Conservation (phyloP, 2,888 invertebrate species). For the Drosophila anomalata region DNA sequence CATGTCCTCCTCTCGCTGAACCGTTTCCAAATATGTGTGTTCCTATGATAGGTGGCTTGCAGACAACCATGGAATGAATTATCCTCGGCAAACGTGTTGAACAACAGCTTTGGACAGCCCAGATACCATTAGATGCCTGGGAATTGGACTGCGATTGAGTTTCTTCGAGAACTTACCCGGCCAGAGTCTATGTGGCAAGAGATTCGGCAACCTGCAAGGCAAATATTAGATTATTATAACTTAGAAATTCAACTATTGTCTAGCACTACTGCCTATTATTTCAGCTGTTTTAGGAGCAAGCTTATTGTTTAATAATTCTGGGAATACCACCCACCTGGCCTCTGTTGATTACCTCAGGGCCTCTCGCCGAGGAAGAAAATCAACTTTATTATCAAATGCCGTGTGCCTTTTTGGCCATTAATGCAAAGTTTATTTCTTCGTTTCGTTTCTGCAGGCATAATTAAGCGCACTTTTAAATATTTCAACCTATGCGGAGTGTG, state of each 20-base stretch:
- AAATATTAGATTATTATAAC: not conserved
- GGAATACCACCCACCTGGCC: conserved; percentile 25
- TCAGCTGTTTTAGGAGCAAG: not conserved
- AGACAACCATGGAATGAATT: conserved; percentile 4
- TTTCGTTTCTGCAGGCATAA: conserved; percentile 59
- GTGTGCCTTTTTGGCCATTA: conserved; percentile 34
- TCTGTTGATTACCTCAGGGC: conserved; percentile 15
- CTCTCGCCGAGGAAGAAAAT: not conserved
- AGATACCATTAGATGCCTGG: conserved; percentile 16
- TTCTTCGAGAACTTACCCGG: conserved; percentile 30
- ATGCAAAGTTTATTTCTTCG: conserved; percentile 40
- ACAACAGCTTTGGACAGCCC: conserved; percentile 26
- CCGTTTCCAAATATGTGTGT: conserved; percentile 40
- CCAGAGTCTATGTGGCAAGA: conserved; percentile 4
- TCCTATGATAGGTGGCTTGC: conserved; percentile 54
- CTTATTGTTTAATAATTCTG: conserved; percentile 3
- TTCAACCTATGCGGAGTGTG: conserved; percentile 59
- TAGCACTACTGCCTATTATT: not conserved
- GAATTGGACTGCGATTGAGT: conserved; percentile 11
- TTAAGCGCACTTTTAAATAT: conserved; percentile 76
- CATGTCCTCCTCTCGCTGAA: conserved; percentile 21
- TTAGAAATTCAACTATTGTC: not conserved
- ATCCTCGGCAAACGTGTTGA: conserved; percentile 21
- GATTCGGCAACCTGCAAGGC: conserved; percentile 9
- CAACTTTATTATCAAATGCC: conserved; percentile 48